Percentiles rank a stretch among this genome's conserved stretches.
Conservation (phyloP, 1,140 invertebrate genomes). For the Papilio glaucus region DNA sequence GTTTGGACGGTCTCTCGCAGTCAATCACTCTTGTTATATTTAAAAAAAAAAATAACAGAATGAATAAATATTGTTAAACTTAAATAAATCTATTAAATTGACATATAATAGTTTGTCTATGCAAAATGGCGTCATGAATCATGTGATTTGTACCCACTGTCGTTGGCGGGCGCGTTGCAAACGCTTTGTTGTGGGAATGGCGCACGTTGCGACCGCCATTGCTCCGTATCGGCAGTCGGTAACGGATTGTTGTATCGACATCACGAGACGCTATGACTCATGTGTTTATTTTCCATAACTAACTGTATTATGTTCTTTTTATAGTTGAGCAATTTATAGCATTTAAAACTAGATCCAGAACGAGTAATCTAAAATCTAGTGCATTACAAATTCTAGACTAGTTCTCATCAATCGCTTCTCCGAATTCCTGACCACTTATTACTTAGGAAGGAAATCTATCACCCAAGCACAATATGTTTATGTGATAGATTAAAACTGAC, state of each 20-base stretch:
- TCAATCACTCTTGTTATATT: too few species aligned
- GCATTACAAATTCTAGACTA: background rate
- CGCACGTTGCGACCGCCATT: background rate
- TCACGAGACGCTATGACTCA: background rate
- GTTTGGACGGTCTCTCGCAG: too few species aligned
- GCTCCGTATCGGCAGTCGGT: too few species aligned
- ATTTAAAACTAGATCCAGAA: too few species aligned
- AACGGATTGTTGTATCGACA: background rate
- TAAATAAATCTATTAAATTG: too few species aligned
- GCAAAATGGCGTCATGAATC: background rate
- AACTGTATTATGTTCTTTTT: background rate
- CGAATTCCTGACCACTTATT: background rate
- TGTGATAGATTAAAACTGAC: too few species aligned
- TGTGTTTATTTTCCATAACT: conserved; percentile 16
- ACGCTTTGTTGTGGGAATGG: background rate
- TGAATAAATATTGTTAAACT: too few species aligned
- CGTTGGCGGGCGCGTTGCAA: background rate
- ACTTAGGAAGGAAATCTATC: too few species aligned
- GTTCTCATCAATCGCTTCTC: background rate
- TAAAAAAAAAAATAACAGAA: too few species aligned
- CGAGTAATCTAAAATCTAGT: background rate
- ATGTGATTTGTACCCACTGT: background rate
- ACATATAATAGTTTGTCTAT: conserved; percentile 7
- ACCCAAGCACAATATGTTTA: too few species aligned
- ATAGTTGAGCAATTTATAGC: background rate